Percentiles rank a stretch among this genome's conserved stretches.
Conservation (phyloP, 2,888 invertebrate genomes). For the Timema podura region DNA sequence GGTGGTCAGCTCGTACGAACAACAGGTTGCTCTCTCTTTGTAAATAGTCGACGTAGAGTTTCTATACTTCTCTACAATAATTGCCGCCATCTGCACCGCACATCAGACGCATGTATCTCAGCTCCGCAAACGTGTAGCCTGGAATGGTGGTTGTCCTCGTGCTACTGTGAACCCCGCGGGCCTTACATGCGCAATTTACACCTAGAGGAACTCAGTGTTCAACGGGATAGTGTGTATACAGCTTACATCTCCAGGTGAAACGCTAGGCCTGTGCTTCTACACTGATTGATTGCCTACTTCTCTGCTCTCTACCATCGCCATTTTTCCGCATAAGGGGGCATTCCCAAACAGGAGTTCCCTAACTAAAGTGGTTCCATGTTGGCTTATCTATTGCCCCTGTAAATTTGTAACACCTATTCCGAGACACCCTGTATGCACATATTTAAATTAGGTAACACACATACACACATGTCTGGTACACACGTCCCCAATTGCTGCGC, state of each 20-base stretch:
- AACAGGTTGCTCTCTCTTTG: background rate
- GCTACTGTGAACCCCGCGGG: background rate
- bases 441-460: too few species aligned
- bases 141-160: background rate
- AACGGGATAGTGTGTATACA: background rate
- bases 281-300: background rate
- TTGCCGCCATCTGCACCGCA: background rate
- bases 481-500: too few species aligned
- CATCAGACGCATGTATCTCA: background rate
- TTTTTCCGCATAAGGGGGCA: background rate
- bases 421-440: background rate
- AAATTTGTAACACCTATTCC: conserved; percentile 2
- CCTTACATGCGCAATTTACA: background rate
- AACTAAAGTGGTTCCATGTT: background rate
- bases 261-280: background rate
- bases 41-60: background rate
- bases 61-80: background rate
- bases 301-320: background rate
- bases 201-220: background rate
- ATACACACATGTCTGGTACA: too few species aligned
- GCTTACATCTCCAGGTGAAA: background rate
- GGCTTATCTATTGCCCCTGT: background rate
- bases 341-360: background rate
- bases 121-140: background rate
- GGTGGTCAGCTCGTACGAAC: conserved; percentile 1